phyloP scores from a whole-genome alignment of 2,113 vertebrate genomes.

The Apaloderma vittatum region DNA sequence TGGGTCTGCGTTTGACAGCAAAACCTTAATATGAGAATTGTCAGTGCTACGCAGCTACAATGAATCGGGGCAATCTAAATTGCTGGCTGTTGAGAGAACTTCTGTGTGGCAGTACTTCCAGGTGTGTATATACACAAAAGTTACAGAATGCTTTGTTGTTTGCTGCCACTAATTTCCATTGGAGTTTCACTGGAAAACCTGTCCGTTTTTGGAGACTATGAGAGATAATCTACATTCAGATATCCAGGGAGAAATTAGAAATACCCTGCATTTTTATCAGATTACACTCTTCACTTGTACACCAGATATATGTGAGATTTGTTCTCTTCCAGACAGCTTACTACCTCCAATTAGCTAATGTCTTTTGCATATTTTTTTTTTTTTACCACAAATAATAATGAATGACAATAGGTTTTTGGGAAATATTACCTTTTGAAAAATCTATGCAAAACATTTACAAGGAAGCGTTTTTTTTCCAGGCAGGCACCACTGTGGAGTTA shows the following conservation, averaged over 20 bases:
- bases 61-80: background rate
- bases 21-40: rapidly evolving
- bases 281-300: background rate
- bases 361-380: background rate
- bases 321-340: background rate
- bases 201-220: background rate
- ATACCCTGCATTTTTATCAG: background rate
- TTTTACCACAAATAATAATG: background rate
- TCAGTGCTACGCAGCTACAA: background rate
- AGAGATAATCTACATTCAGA: background rate
- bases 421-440: background rate
- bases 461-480: background rate
- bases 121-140: background rate
- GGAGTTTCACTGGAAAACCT: background rate
- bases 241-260: background rate
- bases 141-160: background rate
- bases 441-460: background rate
- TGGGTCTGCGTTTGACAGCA: background rate
- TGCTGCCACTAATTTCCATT: background rate
- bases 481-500: background rate
- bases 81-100: background rate
- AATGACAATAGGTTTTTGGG: background rate
- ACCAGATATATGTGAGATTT: background rate
- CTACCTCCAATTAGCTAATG: background rate
- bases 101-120: background rate